Evolutionary conservation across 2,888 invertebrate species (phyloP).

Genomic region (Dasysyrphus tricinctus): DNA sequence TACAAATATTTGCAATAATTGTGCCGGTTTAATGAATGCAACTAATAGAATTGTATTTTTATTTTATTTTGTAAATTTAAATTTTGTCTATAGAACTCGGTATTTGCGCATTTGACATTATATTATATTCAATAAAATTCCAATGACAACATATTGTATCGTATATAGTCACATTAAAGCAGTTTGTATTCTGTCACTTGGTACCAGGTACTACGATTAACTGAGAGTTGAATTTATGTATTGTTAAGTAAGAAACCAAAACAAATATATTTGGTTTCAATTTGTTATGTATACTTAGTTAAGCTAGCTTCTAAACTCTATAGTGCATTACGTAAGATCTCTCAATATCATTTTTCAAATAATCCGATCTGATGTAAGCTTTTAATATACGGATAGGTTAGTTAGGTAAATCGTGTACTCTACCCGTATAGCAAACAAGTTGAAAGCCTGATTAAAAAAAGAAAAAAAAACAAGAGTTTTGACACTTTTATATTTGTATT

Average conservation of each 20-base stretch:
- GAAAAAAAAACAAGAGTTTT: too few relatives aligned
- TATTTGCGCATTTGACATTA: constrained; percentile 30
- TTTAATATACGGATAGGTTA: too few relatives aligned
- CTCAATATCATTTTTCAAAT: neutral
- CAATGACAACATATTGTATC: neutral
- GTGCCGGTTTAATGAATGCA: constrained; percentile 27
- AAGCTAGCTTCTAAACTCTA: neutral
- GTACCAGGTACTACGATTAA: neutral
- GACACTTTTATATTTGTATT: too few relatives aligned
- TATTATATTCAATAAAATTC: constrained; percentile 15
- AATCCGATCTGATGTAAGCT: neutral
- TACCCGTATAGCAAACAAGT: too few relatives aligned
- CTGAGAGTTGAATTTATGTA: neutral
- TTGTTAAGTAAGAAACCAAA: constrained; percentile 20
- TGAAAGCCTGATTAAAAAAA: too few relatives aligned
- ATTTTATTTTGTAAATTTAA: constrained; percentile 3
- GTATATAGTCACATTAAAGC: neutral
- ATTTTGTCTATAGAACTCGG: neutral
- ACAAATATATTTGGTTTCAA: constrained; percentile 31
- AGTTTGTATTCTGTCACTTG: neutral
- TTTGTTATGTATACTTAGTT: neutral
- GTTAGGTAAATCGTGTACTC: too few relatives aligned
- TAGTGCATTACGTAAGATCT: constrained; percentile 2
- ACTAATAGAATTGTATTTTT: neutral
- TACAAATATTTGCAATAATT: constrained; percentile 28